A percentile compares a stretch with the other conserved stretches of the same genome.
These are phyloP conservation scores for Ibycter americanus DNA, from an alignment of 2,797 vertebrate species.

Conservation along the genomic window DNA sequence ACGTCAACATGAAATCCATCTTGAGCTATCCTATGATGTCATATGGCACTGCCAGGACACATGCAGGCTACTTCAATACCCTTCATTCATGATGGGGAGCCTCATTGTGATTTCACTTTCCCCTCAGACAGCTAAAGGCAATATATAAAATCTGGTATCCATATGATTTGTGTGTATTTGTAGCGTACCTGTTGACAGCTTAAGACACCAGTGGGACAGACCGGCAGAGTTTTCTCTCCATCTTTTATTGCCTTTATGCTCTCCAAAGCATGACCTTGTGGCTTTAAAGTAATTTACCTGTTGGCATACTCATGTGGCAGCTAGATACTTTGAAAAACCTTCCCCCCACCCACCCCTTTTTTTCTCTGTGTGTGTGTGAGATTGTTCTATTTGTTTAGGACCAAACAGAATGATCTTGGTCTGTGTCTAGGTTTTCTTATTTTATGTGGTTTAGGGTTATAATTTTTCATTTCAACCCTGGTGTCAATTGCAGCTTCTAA, in stretches of 20 bases:
- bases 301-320: background rate
- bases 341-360: background rate
- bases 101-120: slow-evolving; percentile 70
- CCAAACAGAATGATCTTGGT: background rate
- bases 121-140: slow-evolving; percentile 36
- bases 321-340: background rate
- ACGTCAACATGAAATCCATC: slow-evolving; percentile 66
- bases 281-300: background rate
- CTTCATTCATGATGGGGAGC: slow-evolving; percentile 68
- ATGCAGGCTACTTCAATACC: slow-evolving; percentile 58
- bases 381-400: background rate
- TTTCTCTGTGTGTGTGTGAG: background rate
- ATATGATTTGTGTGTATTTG: slow-evolving; percentile 60
- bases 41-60: slow-evolving; percentile 38
- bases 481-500: background rate
- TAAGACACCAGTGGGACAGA: slow-evolving; percentile 34
- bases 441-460: background rate
- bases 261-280: background rate
- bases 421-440: background rate
- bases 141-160: slow-evolving; percentile 51
- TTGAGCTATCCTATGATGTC: slow-evolving; percentile 72
- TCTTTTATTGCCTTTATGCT: background rate
- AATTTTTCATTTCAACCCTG: background rate
- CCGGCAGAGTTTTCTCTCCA: background rate
- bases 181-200: slow-evolving; percentile 38